Evolutionary conservation across 1,140 invertebrate species (phyloP).

Genomic region (Drosophila kurseongensis): DNA sequence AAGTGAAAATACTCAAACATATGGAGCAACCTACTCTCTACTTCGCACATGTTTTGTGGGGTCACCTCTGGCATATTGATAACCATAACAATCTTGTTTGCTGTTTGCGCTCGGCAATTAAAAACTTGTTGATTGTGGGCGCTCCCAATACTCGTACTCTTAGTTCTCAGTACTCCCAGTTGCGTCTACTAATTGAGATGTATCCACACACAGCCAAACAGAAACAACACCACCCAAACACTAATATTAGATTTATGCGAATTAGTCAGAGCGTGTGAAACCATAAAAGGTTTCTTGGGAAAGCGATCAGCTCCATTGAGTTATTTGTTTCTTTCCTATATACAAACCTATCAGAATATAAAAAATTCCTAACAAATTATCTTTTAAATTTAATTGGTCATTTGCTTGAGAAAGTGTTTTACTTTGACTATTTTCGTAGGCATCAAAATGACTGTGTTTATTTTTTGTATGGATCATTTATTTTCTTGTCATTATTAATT

Average conservation of each 20-base stretch:
- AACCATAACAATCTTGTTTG: conserved; percentile 45
- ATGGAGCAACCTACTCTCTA: neutral
- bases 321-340: too few relatives aligned
- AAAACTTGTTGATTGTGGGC: conserved; percentile 77
- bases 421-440: too few relatives aligned
- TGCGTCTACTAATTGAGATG: conserved; percentile 31
- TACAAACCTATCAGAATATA: too few relatives aligned
- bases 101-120: conserved; percentile 59
- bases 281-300: conserved; percentile 18
- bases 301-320: neutral
- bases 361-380: too few relatives aligned
- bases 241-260: conserved; percentile 64
- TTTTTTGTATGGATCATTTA: too few relatives aligned
- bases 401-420: too few relatives aligned
- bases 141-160: conserved; percentile 12
- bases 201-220: conserved; percentile 17
- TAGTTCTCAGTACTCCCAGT: neutral
- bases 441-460: too few relatives aligned
- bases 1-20: neutral
- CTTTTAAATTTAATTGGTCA: too few relatives aligned
- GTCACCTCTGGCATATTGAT: conserved; percentile 40
- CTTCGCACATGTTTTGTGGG: conserved; percentile 6
- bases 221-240: conserved; percentile 43
- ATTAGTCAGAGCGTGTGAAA: conserved; percentile 6
- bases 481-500: too few relatives aligned